Conservation (phyloP, 2,888 invertebrate genomes). For the Zaprionus bogoriensis region DNA sequence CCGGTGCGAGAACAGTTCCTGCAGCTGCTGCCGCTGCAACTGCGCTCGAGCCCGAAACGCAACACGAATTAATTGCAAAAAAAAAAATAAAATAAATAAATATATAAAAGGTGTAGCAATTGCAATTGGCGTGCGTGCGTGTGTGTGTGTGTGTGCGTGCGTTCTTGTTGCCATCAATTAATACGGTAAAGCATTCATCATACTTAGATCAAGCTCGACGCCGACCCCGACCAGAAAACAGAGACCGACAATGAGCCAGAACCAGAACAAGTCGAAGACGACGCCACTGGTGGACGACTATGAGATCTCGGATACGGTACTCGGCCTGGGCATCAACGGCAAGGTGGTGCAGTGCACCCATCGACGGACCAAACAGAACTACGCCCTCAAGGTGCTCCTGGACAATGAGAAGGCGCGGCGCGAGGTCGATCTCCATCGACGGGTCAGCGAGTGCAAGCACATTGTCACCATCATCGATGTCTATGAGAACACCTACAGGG, state of each 20-base stretch:
- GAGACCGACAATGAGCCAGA: conserved; percentile 39
- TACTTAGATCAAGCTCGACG: not conserved
- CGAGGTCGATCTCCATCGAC: conserved; percentile 98
- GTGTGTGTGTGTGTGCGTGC: no score
- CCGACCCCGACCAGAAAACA: not conserved
- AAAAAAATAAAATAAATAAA: no score
- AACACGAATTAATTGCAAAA: no score
- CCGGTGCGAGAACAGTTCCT: no score
- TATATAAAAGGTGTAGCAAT: no score
- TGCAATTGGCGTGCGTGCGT: no score
- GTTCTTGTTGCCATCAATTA: not conserved
- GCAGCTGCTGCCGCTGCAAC: no score
- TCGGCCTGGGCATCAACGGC: conserved; percentile 98
- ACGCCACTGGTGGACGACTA: conserved; percentile 94
- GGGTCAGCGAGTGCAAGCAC: conserved; percentile 94
- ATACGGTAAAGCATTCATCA: not conserved
- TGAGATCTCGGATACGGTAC: conserved; percentile 94
- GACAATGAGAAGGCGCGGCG: conserved; percentile 96
- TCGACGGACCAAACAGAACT: conserved; percentile 89
- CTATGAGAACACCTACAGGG: conserved; percentile 97
- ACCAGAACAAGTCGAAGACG: conserved; percentile 86
- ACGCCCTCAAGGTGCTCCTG: conserved; percentile 95
- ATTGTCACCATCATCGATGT: conserved; percentile 96
- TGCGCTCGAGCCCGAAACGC: no score
- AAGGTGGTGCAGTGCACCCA: conserved; percentile 98